phyloP scores from a whole-genome alignment of 2,888 invertebrate species.

The Calameuta pallipes region DNA sequence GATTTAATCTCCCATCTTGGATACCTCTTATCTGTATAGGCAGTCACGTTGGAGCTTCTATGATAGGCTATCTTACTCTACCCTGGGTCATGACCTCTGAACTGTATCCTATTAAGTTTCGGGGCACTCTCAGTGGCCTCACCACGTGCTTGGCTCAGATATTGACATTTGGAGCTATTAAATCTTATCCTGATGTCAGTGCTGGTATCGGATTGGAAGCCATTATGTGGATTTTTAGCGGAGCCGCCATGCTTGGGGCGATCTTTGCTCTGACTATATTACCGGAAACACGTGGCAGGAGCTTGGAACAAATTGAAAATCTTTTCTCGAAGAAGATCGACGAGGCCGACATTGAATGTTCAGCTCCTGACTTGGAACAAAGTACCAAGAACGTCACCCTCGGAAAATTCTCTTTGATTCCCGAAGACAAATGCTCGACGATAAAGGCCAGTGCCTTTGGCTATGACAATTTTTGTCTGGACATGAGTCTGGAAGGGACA shows the following conservation, averaged over 20 bases:
- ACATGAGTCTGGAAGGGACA: slow-evolving; percentile 36
- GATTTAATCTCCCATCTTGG: slow-evolving; percentile 53
- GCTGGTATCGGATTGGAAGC: slow-evolving; percentile 71
- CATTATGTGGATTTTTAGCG: slow-evolving; percentile 74
- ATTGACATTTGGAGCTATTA: slow-evolving; percentile 77
- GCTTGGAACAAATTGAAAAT: slow-evolving; percentile 76
- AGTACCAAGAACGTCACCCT: slow-evolving; percentile 41
- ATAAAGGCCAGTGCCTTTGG: slow-evolving; percentile 40
- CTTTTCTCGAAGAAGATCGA: slow-evolving; percentile 68
- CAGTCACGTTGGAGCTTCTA: slow-evolving; percentile 77
- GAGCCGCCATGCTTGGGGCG: slow-evolving; percentile 72
- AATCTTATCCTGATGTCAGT: slow-evolving; percentile 76
- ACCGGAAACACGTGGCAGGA: slow-evolving; percentile 78
- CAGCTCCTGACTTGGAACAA: slow-evolving; percentile 18
- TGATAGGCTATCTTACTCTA: slow-evolving; percentile 79
- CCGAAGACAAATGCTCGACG: slow-evolving; percentile 46
- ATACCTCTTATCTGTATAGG: slow-evolving; percentile 73
- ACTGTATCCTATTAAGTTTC: slow-evolving; percentile 75
- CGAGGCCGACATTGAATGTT: slow-evolving; percentile 8
- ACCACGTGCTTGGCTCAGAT: slow-evolving; percentile 78
- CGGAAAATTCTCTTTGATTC: slow-evolving; percentile 44
- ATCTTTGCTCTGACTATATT: slow-evolving; percentile 73
- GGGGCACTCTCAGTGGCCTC: slow-evolving; percentile 77
- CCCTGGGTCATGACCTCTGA: slow-evolving; percentile 84
- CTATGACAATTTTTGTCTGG: slow-evolving; percentile 52